A percentile compares a stretch with the other conserved stretches of the same genome.
phyloP scores from a whole-genome alignment of 1,140 invertebrate species.

The Steinernema feltiae region DNA sequence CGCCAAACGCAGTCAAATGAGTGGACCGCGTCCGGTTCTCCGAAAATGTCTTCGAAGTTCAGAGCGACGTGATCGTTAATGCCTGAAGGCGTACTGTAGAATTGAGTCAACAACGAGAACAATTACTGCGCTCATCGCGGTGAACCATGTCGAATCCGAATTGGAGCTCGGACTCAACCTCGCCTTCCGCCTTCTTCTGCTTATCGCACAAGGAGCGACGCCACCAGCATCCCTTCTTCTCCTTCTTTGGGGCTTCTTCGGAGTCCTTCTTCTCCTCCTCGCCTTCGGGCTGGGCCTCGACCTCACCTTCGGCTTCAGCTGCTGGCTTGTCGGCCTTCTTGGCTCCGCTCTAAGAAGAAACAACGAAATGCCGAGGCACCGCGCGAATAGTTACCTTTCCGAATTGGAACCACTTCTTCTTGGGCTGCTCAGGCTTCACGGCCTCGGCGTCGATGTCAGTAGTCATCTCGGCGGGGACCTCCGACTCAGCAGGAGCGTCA shows the following conservation, averaged over 20 bases:
- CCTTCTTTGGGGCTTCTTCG: neutral
- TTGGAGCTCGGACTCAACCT: constrained; percentile 20
- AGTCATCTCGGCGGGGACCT: neutral
- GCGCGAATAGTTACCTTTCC: neutral
- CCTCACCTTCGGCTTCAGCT: constrained; percentile 5
- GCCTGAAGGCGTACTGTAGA: neutral
- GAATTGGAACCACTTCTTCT: constrained; percentile 22
- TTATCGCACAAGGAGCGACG: neutral
- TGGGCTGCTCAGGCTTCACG: constrained; percentile 18
- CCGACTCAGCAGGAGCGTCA: constrained; percentile 24
- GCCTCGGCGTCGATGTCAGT: constrained; percentile 8
- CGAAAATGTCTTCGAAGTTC: constrained; percentile 62
- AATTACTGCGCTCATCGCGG: constrained; percentile 18
- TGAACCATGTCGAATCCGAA: constrained; percentile 30
- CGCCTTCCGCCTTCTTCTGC: neutral
- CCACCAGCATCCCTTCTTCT: no score
- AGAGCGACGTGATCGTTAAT: constrained; percentile 32
- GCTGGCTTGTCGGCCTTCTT: constrained; percentile 13
- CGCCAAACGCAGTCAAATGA: constrained; percentile 61
- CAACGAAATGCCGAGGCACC: neutral
- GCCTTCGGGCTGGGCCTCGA: constrained; percentile 26
- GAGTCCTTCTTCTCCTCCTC: neutral
- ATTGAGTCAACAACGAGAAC: neutral
- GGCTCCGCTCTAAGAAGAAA: neutral
- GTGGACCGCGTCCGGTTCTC: constrained; percentile 61